Evolutionary conservation across 2,888 invertebrate species (phyloP).

Genomic region (Agrotis exclamationis): DNA sequence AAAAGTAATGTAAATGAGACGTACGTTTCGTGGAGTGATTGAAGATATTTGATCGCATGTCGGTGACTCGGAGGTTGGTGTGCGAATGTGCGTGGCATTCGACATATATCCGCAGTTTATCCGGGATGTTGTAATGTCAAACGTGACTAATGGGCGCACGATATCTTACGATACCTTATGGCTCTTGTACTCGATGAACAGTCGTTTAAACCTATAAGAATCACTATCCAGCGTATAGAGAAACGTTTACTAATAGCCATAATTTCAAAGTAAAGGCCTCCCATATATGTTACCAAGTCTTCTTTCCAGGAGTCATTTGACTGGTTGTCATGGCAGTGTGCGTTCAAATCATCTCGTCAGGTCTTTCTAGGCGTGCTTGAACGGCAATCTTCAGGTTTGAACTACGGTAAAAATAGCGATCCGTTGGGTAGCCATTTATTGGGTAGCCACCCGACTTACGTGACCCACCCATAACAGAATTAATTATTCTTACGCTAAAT

Average conservation of each 20-base stretch:
- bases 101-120: slow-evolving; percentile 40
- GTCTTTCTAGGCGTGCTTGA: too few relatives aligned
- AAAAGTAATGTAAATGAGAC: slow-evolving; percentile 47
- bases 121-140: slow-evolving; percentile 4
- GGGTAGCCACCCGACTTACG: too few relatives aligned
- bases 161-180: neutral
- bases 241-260: neutral
- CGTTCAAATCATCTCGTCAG: too few relatives aligned
- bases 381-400: too few relatives aligned
- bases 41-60: slow-evolving; percentile 38
- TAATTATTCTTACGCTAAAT: too few relatives aligned
- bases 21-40: slow-evolving; percentile 27
- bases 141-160: slow-evolving; percentile 21
- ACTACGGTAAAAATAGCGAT: too few relatives aligned
- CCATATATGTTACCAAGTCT: too few relatives aligned
- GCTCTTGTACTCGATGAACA: neutral
- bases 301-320: too few relatives aligned
- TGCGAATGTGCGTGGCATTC: slow-evolving; percentile 41
- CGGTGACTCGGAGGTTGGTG: slow-evolving; percentile 10
- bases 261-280: too few relatives aligned
- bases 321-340: too few relatives aligned
- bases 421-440: too few relatives aligned
- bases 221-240: neutral
- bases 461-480: too few relatives aligned
- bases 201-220: neutral